Conservation (phyloP, 2,888 invertebrate species). For the Volucella bombylans region DNA sequence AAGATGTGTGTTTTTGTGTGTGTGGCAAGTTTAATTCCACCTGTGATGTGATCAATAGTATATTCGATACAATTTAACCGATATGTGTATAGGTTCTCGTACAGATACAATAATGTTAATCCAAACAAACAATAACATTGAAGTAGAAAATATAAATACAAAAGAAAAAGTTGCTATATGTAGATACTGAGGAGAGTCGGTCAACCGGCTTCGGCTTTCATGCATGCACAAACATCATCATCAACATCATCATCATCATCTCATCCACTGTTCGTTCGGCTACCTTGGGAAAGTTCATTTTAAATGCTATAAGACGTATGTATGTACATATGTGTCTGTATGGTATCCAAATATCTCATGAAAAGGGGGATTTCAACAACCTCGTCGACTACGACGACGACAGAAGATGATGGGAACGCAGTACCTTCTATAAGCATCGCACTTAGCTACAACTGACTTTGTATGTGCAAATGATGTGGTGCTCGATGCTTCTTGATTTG, state of each 20-base stretch:
- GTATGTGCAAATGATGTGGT: slow-evolving; percentile 43
- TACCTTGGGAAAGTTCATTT: slow-evolving; percentile 70
- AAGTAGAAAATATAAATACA: slow-evolving; percentile 39
- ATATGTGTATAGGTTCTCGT: slow-evolving; percentile 18
- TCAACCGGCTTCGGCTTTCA: slow-evolving; percentile 68
- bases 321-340: slow-evolving; percentile 6
- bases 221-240: slow-evolving; percentile 3
- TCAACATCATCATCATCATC: slow-evolving; percentile 40
- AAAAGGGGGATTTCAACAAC: not conserved
- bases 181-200: slow-evolving; percentile 56
- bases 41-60: slow-evolving; percentile 37
- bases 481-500: slow-evolving; percentile 15
- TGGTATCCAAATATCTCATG: not conserved
- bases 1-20: not conserved
- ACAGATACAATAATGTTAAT: slow-evolving; percentile 36
- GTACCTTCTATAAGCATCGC: slow-evolving; percentile 8
- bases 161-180: slow-evolving; percentile 56
- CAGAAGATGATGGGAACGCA: slow-evolving; percentile 43
- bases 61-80: slow-evolving; percentile 10
- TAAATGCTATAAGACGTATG: slow-evolving; percentile 44
- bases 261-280: slow-evolving; percentile 19
- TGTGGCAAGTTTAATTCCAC: slow-evolving; percentile 36
- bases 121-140: slow-evolving; percentile 53
- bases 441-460: slow-evolving; percentile 18
- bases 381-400: not conserved